A percentile compares a stretch with the other conserved stretches of the same genome.
phyloP scores from a whole-genome alignment of 1,140 invertebrate species.

The Drosophila setifemur region DNA sequence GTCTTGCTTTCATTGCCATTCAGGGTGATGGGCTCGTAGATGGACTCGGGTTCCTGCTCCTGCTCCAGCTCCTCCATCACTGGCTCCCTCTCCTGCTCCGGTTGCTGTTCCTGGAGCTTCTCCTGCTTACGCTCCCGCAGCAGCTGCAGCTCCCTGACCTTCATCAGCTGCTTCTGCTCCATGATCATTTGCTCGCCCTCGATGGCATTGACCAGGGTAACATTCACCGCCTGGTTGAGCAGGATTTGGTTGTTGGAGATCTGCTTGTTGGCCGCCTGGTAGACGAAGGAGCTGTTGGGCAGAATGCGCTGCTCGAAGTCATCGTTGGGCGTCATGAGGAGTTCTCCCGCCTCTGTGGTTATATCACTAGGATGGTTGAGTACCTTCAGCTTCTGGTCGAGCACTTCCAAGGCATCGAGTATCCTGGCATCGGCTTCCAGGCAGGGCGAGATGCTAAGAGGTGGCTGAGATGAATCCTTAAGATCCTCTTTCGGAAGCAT shows the following conservation, averaged over 20 bases:
- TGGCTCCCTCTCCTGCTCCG: not conserved
- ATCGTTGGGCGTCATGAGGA: constrained; percentile 43
- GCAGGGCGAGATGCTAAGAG: constrained; percentile 32
- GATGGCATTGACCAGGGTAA: constrained; percentile 69
- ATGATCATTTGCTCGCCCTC: constrained; percentile 70
- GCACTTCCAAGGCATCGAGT: constrained; percentile 58
- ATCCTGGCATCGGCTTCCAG: constrained; percentile 66
- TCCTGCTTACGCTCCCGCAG: not conserved
- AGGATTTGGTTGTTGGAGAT: constrained; percentile 65
- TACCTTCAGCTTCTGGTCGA: constrained; percentile 64
- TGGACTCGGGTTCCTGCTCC: constrained; percentile 34
- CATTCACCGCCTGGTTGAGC: constrained; percentile 72
- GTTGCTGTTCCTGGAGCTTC: not conserved
- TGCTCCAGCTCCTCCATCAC: not conserved
- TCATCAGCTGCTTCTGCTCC: constrained; percentile 64
- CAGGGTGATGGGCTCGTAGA: constrained; percentile 72
- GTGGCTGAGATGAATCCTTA: not conserved
- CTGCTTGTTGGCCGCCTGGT: constrained; percentile 67
- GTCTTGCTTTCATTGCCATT: constrained; percentile 48
- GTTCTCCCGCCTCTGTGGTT: constrained; percentile 4
- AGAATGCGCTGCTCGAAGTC: constrained; percentile 72
- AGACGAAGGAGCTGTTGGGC: constrained; percentile 72
- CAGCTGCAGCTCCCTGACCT: not conserved
- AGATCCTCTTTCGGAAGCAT: not conserved
- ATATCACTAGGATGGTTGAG: constrained; percentile 23